These are phyloP conservation scores for Clarias platycephalus DNA, from an alignment of 2,797 vertebrate genomes.

Conservation along the genomic window DNA sequence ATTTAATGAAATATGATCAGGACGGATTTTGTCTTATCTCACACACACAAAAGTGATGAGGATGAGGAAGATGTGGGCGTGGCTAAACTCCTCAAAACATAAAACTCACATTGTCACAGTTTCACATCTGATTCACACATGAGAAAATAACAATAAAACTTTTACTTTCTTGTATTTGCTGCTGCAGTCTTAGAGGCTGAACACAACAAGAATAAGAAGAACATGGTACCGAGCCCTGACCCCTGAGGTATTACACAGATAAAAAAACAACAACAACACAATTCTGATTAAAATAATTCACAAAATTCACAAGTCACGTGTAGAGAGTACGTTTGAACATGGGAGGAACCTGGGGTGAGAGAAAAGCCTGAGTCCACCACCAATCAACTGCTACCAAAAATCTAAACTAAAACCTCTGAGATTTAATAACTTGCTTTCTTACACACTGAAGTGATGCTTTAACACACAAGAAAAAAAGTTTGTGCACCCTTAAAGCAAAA, in stretches of 20 bases:
- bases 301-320: neutral
- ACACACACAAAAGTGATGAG: neutral
- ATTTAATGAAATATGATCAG: neutral
- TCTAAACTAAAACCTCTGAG: neutral
- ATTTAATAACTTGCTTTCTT: neutral
- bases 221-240: constrained; percentile 11
- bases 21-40: neutral
- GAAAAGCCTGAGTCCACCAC: neutral
- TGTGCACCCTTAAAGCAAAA: neutral
- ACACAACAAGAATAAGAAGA: neutral
- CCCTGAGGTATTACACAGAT: neutral
- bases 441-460: too few relatives aligned
- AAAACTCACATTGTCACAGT: neutral
- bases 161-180: neutral
- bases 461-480: neutral
- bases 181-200: constrained; percentile 23
- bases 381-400: neutral
- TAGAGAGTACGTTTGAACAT: neutral
- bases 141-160: neutral
- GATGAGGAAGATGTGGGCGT: neutral
- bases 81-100: constrained; percentile 4
- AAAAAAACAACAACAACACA: neutral
- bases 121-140: constrained; percentile 5
- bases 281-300: neutral
- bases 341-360: too few relatives aligned